Evolutionary conservation across 2,888 invertebrate genomes (phyloP).

Genomic region (Hedya salicella): DNA sequence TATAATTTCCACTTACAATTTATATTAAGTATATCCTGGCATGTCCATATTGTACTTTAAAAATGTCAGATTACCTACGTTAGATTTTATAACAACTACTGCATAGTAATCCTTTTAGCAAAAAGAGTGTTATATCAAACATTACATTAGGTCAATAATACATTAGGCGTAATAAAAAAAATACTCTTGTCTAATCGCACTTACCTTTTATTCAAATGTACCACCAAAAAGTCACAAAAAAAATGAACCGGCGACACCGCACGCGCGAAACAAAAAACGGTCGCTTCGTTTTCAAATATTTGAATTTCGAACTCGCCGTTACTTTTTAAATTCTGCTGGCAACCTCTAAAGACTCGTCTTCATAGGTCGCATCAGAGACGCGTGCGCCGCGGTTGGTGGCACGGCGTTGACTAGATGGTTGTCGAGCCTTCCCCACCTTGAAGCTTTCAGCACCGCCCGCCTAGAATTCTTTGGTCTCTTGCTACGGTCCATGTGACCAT

Average conservation of each 20-base stretch:
- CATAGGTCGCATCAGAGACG: constrained; percentile 74
- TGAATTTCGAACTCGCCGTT: constrained; percentile 60
- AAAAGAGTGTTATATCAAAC: too few species aligned
- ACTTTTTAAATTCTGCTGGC: constrained; percentile 52
- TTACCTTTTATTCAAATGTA: constrained; percentile 24
- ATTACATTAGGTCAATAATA: too few species aligned
- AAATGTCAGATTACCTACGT: not conserved
- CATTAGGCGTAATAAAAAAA: too few species aligned
- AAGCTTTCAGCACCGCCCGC: constrained; percentile 69
- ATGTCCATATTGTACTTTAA: too few species aligned
- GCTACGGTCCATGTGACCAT: not conserved
- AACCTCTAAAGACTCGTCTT: constrained; percentile 71
- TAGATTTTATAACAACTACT: too few species aligned
- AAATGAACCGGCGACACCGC: constrained; percentile 58
- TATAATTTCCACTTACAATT: too few species aligned
- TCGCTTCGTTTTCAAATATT: constrained; percentile 56
- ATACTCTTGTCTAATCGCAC: not conserved
- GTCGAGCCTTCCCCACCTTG: constrained; percentile 67
- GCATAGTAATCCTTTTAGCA: too few species aligned
- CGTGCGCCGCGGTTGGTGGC: constrained; percentile 71
- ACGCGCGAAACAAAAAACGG: constrained; percentile 60
- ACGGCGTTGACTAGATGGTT: constrained; percentile 67
- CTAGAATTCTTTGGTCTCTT: constrained; percentile 46
- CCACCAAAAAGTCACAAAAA: constrained; percentile 50
- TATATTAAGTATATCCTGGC: too few species aligned